phyloP scores from a whole-genome alignment of 2,797 vertebrate genomes.

The Ispidina lecontei region DNA sequence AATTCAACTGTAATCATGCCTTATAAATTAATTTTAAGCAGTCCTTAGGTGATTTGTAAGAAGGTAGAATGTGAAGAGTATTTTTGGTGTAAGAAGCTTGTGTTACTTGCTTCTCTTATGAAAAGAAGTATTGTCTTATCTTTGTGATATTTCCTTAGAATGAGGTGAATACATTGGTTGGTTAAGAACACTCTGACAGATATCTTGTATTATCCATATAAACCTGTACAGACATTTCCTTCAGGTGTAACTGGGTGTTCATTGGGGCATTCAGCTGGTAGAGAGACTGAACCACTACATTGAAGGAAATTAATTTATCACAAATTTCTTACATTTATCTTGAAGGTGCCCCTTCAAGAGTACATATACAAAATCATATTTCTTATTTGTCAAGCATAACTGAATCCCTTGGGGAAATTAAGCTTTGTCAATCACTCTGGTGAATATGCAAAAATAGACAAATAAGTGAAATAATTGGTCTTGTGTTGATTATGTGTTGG shows the following conservation, averaged over 20 bases:
- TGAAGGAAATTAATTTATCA: neutral
- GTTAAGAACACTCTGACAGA: neutral
- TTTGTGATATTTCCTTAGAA: neutral
- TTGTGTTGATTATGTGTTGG: neutral
- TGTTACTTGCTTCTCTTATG: neutral
- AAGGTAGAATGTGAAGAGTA: neutral
- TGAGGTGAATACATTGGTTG: neutral
- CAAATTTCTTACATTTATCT: neutral
- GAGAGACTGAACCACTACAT: neutral
- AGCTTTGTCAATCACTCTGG: conserved; percentile 1
- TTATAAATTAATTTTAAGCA: neutral
- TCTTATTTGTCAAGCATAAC: neutral
- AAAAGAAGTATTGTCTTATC: neutral
- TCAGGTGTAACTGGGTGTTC: neutral
- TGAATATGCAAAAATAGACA: conserved; percentile 25
- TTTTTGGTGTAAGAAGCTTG: neutral
- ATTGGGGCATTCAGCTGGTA: neutral
- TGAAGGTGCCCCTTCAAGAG: neutral
- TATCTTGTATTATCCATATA: neutral
- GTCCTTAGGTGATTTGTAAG: neutral
- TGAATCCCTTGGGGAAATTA: neutral
- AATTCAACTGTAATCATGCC: neutral
- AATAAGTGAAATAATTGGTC: neutral
- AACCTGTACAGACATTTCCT: neutral
- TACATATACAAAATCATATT: neutral